Evolutionary conservation across 2,797 vertebrate species (phyloP).

Genomic region (Dendrocincla tyrannina): DNA sequence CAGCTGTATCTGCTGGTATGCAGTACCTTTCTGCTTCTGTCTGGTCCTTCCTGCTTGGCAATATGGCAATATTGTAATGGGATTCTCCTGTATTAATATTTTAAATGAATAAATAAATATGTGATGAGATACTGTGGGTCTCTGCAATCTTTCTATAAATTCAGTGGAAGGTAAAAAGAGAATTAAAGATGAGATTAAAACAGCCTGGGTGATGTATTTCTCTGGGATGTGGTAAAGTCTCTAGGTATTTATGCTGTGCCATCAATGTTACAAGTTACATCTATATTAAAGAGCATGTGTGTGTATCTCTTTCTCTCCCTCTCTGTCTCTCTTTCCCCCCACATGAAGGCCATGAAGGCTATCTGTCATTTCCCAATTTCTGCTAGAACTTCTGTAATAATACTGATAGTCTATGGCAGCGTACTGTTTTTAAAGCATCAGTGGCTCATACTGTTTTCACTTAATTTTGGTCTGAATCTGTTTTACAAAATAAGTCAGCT

Average conservation of each 20-base stretch:
- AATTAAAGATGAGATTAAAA: conserved; percentile 68
- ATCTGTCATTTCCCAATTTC: background rate
- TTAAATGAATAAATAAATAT: conserved; percentile 67
- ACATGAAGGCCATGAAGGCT: background rate
- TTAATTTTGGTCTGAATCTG: background rate
- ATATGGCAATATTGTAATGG: conserved; percentile 5
- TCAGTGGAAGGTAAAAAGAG: conserved; percentile 32
- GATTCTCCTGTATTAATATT: conserved; percentile 63
- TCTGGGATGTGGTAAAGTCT: conserved; percentile 7
- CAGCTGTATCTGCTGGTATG: background rate
- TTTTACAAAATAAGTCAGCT: background rate
- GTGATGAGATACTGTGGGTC: conserved; percentile 31
- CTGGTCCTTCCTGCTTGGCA: background rate
- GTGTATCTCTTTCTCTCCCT: background rate
- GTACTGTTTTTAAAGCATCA: background rate
- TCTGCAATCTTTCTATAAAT: conserved; percentile 27
- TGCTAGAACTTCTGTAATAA: background rate
- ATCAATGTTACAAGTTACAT: background rate
- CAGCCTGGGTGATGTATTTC: conserved; percentile 35
- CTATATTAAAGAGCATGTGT: conserved; percentile 7
- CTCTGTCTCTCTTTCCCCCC: no score
- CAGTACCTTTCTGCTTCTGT: background rate
- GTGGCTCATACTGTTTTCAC: background rate
- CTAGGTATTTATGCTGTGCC: background rate
- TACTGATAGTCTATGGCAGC: background rate